These are phyloP conservation scores for Panulirus ornatus DNA, from an alignment of 1,140 invertebrate genomes.

Conservation along the genomic window DNA sequence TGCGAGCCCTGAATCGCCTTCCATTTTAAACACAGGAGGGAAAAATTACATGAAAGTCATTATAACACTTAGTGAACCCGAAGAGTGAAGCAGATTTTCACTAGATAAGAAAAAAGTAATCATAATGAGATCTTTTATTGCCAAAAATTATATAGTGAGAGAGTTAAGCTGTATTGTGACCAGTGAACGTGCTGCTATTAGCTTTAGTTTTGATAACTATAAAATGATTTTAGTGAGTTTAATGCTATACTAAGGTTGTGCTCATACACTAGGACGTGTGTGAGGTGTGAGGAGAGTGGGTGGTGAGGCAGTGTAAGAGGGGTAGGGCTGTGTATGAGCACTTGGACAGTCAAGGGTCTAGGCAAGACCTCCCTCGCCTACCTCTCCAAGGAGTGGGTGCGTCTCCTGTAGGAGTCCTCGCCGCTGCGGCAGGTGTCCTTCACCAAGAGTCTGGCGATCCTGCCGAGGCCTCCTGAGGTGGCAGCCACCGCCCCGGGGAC, in stretches of 20 bases:
- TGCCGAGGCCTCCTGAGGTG: constrained; percentile 51
- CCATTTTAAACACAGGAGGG: constrained; percentile 33
- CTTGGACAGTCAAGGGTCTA: too few species aligned
- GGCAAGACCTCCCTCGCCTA: constrained; percentile 18
- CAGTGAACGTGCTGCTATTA: background rate
- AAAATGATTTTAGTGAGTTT: background rate
- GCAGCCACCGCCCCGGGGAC: constrained; percentile 53
- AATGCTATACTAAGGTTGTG: background rate
- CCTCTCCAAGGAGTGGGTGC: constrained; percentile 65
- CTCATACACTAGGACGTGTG: background rate
- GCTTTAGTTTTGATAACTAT: background rate
- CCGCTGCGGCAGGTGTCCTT: constrained; percentile 46
- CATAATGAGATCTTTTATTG: too few species aligned
- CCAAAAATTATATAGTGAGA: too few species aligned
- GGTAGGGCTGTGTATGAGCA: background rate
- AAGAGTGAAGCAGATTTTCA: background rate
- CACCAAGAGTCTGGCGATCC: constrained; percentile 61
- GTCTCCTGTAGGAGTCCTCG: constrained; percentile 56
- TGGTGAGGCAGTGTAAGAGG: too few species aligned
- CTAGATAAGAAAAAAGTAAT: background rate
- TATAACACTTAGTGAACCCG: constrained; percentile 1
- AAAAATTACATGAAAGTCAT: constrained; percentile 39
- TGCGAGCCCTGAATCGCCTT: constrained; percentile 58
- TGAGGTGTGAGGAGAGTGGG: too few species aligned
- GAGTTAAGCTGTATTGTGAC: too few species aligned